phyloP scores from a whole-genome alignment of 23 tunicate species.

The Halocynthia aurantium region DNA sequence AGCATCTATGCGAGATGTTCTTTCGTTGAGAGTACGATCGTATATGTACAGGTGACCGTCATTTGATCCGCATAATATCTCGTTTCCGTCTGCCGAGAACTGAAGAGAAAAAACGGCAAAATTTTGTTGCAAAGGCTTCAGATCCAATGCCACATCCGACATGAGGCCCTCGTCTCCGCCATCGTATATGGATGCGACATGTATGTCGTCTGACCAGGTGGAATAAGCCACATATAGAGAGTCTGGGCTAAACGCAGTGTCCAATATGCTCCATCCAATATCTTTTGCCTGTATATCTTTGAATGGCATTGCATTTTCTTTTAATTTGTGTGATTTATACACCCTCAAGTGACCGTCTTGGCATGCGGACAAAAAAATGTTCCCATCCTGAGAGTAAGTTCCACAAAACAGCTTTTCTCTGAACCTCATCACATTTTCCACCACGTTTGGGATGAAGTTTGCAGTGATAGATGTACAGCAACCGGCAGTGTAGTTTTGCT shows the following conservation, averaged over 20 bases:
- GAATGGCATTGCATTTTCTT: constrained; percentile 19
- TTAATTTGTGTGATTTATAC: constrained; percentile 12
- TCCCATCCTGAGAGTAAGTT: constrained; percentile 49
- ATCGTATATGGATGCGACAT: constrained; percentile 59
- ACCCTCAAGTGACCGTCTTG: constrained; percentile 65
- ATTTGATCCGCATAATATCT: constrained; percentile 59
- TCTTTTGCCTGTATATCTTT: constrained; percentile 47
- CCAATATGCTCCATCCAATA: constrained; percentile 79
- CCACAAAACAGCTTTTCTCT: constrained; percentile 71
- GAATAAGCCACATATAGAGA: constrained; percentile 56
- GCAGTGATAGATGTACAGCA: constrained; percentile 23
- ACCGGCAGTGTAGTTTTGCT: constrained; percentile 28
- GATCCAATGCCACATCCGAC: constrained; percentile 25
- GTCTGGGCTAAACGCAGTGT: constrained; percentile 56
- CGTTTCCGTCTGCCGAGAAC: constrained; percentile 43
- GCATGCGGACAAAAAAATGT: constrained; percentile 53
- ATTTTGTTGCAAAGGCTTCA: constrained; percentile 30
- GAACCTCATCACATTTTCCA: constrained; percentile 6
- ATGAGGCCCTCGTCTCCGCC: constrained; percentile 28
- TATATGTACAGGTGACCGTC: constrained; percentile 54
- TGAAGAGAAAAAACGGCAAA: constrained; percentile 75
- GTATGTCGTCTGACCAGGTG: constrained; percentile 69
- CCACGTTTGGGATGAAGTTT: constrained; percentile 32
- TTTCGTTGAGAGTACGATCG: constrained; percentile 23
- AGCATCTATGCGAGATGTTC: constrained; percentile 61